phyloP scores from a whole-genome alignment of 2,888 invertebrate species.

The Toxonevra muliebris region DNA sequence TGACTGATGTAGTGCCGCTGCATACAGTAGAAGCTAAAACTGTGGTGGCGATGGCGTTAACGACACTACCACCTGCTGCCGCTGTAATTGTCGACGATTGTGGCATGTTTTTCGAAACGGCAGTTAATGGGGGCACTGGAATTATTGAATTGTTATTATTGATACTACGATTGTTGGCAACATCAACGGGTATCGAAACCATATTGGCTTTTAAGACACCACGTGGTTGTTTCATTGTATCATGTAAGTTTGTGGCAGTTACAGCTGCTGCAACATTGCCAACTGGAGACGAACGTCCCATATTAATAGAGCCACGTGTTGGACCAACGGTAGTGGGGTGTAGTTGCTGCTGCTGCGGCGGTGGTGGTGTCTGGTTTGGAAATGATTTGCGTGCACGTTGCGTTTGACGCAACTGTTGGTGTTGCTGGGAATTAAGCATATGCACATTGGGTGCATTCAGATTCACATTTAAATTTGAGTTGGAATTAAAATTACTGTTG shows the following conservation, averaged over 20 bases:
- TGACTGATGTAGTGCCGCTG: constrained; percentile 23
- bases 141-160: constrained; percentile 37
- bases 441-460: no score
- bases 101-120: constrained; percentile 51
- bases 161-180: constrained; percentile 18
- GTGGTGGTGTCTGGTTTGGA: constrained; percentile 45
- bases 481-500: neutral
- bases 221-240: constrained; percentile 28
- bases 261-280: constrained; percentile 27
- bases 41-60: constrained; percentile 25
- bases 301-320: constrained; percentile 16
- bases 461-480: neutral
- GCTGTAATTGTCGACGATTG: constrained; percentile 24
- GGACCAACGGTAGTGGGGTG: constrained; percentile 30
- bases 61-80: constrained; percentile 11
- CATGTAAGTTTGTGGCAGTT: neutral
- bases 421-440: constrained; percentile 10
- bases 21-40: neutral
- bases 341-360: neutral
- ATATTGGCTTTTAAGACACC: constrained; percentile 56
- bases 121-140: constrained; percentile 58
- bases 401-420: constrained; percentile 18
- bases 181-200: constrained; percentile 59
- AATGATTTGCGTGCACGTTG: constrained; percentile 63
- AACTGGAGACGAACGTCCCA: neutral